Evolutionary conservation across 2,888 invertebrate genomes (phyloP).

Genomic region (Cerastis leucographa): DNA sequence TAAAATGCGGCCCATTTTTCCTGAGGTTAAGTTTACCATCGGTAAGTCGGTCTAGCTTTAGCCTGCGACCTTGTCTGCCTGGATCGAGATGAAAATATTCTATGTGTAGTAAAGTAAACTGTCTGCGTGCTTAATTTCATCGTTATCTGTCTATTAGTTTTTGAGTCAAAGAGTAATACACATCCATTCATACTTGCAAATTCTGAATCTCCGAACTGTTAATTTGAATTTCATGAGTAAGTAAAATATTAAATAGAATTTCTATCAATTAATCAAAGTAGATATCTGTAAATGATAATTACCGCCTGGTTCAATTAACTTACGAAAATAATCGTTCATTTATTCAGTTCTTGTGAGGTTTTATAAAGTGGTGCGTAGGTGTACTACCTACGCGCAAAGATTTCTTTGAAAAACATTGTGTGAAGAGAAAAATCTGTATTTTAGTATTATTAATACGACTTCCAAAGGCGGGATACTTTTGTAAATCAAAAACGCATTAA

Average conservation of each 20-base stretch:
- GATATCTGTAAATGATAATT: slow-evolving; percentile 1
- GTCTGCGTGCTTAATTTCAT: neutral
- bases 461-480: neutral
- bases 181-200: neutral
- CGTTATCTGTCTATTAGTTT: neutral
- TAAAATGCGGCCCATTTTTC: neutral
- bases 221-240: neutral
- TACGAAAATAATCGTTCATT: slow-evolving; percentile 20
- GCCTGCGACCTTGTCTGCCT: neutral
- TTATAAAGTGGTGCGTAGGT: neutral
- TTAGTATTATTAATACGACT: slow-evolving; percentile 3
- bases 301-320: slow-evolving; percentile 20
- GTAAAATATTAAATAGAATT: slow-evolving; percentile 16
- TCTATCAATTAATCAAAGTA: neutral
- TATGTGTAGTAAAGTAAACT: neutral
- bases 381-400: neutral
- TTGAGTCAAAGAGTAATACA: neutral
- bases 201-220: neutral
- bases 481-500: neutral
- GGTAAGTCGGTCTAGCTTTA: neutral
- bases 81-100: neutral
- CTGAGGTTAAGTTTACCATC: no score
- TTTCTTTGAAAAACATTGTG: neutral
- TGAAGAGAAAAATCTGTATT: neutral
- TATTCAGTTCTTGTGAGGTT: slow-evolving; percentile 1